A percentile compares a stretch with the other conserved stretches of the same genome.
Evolutionary conservation across 1,140 invertebrate genomes (phyloP).

Genomic region (Caenorhabditis briggsae): DNA sequence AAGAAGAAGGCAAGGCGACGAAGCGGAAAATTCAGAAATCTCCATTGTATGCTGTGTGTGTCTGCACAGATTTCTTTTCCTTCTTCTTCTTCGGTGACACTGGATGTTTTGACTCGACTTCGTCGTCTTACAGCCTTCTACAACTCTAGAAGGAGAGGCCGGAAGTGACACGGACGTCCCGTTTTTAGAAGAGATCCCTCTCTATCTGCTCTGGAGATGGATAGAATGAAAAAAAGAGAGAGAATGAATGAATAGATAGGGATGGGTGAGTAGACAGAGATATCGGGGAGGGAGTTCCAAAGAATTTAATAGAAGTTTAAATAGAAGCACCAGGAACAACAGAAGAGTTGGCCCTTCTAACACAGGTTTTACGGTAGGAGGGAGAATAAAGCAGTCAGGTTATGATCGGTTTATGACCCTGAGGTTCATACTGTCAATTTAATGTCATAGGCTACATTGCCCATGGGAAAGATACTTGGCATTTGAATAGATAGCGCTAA

Average conservation of each 20-base stretch:
- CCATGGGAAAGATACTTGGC: too few relatives aligned
- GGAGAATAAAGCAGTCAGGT: too few relatives aligned
- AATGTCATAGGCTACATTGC: too few relatives aligned
- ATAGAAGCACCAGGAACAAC: too few relatives aligned
- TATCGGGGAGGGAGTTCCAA: neutral
- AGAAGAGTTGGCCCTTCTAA: too few relatives aligned
- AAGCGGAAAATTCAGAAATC: conserved; percentile 37
- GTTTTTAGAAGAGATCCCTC: conserved; percentile 7
- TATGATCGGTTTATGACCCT: too few relatives aligned
- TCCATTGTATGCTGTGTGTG: neutral
- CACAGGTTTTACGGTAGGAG: too few relatives aligned
- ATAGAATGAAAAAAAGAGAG: neutral
- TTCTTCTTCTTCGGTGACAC: neutral
- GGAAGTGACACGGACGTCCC: conserved; percentile 42
- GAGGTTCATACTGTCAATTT: too few relatives aligned
- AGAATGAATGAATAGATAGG: neutral
- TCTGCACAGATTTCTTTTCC: neutral
- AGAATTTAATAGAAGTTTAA: too few relatives aligned
- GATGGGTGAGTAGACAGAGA: neutral
- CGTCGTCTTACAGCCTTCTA: neutral
- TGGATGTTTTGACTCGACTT: conserved; percentile 28
- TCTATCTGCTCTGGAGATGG: neutral
- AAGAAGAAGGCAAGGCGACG: conserved; percentile 53
- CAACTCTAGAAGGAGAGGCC: conserved; percentile 22
- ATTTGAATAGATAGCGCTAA: too few relatives aligned